Conservation (phyloP, 2,888 invertebrate genomes). For the Lamellibrachia satsuma region DNA sequence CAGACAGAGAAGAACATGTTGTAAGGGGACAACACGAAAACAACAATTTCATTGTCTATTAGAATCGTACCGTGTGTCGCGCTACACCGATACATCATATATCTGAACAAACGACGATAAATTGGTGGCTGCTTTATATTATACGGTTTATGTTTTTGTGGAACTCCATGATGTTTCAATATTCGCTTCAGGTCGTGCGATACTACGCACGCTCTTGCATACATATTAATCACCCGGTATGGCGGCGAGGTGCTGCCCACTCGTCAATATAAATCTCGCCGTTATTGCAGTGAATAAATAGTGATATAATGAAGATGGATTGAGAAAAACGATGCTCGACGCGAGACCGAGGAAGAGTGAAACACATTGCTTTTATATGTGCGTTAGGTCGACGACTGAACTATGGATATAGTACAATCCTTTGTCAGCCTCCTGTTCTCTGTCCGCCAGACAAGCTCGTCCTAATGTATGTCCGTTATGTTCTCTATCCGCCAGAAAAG, state of each 20-base stretch:
- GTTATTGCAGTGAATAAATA: not conserved
- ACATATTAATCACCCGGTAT: not conserved
- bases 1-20: not conserved
- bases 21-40: not conserved
- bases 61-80: not conserved
- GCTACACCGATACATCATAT: too few relatives aligned
- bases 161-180: not conserved
- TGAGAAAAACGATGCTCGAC: not conserved
- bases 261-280: not conserved
- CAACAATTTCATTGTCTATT: not conserved
- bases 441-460: too few relatives aligned
- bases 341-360: not conserved
- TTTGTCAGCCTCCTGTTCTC: not conserved
- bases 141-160: not conserved
- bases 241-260: not conserved
- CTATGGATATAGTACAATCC: not conserved
- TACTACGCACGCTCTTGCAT: not conserved
- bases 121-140: not conserved
- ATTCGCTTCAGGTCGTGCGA: not conserved
- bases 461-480: too few relatives aligned
- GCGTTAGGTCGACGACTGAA: not conserved
- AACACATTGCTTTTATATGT: not conserved
- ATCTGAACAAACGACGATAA: too few relatives aligned
- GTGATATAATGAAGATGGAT: not conserved
- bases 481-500: too few relatives aligned